These are phyloP conservation scores for Tolypeutes matacus DNA, from an alignment of 2,797 vertebrate species.

Conservation along the genomic window DNA sequence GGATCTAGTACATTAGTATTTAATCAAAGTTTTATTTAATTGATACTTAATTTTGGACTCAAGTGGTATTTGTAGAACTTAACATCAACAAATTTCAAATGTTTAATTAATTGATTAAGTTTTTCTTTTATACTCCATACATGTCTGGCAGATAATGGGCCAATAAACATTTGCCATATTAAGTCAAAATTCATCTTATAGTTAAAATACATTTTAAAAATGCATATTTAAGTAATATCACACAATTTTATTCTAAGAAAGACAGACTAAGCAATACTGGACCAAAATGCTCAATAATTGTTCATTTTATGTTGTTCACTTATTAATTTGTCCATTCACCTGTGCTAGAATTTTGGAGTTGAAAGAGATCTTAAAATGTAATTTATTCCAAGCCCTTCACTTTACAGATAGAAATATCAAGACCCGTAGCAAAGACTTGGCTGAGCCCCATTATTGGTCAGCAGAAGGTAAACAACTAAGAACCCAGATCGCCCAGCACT, in stretches of 20 bases:
- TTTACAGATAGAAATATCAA: background rate
- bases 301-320: background rate
- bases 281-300: background rate
- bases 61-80: background rate
- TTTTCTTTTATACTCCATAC: background rate
- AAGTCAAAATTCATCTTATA: background rate
- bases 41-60: background rate
- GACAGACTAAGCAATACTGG: background rate
- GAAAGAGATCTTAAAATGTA: background rate
- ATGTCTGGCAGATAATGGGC: background rate
- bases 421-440: background rate
- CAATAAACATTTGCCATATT: constrained; percentile 1
- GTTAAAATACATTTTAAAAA: constrained; percentile 19
- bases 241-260: background rate
- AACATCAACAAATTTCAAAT: background rate
- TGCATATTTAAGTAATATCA: background rate
- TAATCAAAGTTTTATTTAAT: background rate
- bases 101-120: background rate
- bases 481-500: background rate
- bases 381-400: background rate
- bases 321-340: background rate
- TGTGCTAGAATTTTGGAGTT: background rate
- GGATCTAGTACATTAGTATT: background rate
- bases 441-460: background rate
- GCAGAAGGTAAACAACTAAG: background rate